Percentiles rank a stretch among this genome's conserved stretches.
These are phyloP conservation scores for Emydoidea blandingii DNA, from an alignment of 2,797 vertebrate genomes.

Conservation along the genomic window DNA sequence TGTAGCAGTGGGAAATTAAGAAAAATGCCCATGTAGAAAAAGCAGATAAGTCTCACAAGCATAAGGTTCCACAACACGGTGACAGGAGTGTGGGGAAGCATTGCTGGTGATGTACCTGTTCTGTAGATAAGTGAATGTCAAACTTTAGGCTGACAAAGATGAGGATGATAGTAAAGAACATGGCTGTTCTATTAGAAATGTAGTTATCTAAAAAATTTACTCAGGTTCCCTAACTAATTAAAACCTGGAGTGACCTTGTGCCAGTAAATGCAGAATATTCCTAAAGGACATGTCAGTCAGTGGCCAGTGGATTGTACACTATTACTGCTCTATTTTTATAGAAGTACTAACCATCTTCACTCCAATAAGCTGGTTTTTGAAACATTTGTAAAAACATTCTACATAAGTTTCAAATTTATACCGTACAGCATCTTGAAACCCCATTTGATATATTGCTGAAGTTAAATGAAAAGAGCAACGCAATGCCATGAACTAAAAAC, in stretches of 20 bases:
- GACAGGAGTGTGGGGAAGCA: neutral
- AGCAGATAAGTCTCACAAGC: neutral
- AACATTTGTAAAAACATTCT: neutral
- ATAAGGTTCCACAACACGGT: neutral
- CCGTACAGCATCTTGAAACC: neutral
- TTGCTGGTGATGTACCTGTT: fast-evolving
- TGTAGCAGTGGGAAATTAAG: neutral
- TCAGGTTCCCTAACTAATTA: slow-evolving; percentile 30
- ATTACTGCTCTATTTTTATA: fast-evolving
- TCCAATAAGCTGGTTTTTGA: neutral
- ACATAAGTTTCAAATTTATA: neutral
- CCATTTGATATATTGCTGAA: neutral
- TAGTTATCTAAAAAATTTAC: slow-evolving; percentile 19
- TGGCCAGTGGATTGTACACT: fast-evolving
- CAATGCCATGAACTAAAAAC: too few species aligned
- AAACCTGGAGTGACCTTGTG: slow-evolving; percentile 16
- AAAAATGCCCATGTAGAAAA: neutral
- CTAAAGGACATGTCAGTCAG: neutral
- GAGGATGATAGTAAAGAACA: neutral
- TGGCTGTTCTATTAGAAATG: neutral
- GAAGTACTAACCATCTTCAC: neutral
- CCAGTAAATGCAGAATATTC: slow-evolving; percentile 22
- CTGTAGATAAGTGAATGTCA: slow-evolving; percentile 20
- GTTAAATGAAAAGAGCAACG: neutral
- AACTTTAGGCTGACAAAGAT: slow-evolving; percentile 10